A percentile compares a stretch with the other conserved stretches of the same genome.
phyloP scores from a whole-genome alignment of 2,888 invertebrate species.

The Spatulosminthurus flaviceps region DNA sequence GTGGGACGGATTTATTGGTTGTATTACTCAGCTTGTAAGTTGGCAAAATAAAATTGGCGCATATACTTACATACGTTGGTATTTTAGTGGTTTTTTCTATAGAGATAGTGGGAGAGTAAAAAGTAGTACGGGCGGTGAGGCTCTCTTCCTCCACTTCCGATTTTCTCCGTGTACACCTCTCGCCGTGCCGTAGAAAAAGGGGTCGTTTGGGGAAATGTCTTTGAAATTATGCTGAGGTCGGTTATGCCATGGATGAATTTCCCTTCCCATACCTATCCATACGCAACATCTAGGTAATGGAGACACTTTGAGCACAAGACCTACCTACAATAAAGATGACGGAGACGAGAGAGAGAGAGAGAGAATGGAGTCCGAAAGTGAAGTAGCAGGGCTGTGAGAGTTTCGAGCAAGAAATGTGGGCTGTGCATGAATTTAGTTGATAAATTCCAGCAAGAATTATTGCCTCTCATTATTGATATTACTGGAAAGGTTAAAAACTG shows the following conservation, averaged over 20 bases:
- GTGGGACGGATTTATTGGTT: conserved; percentile 36
- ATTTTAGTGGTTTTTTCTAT: background rate
- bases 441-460: conserved; percentile 42
- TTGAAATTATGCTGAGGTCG: conserved; percentile 32
- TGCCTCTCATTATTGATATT: conserved; percentile 29
- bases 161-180: no score
- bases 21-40: background rate
- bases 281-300: no score
- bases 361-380: background rate
- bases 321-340: no score
- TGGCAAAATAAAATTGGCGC: conserved; percentile 34
- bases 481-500: conserved; percentile 20
- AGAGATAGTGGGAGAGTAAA: no score
- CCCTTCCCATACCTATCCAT: background rate
- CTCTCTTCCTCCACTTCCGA: background rate
- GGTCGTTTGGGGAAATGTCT: background rate
- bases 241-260: conserved; percentile 33
- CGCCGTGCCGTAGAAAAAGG: no score
- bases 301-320: no score
- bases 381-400: background rate
- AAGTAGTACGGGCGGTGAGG: background rate
- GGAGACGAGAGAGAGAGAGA: no score
- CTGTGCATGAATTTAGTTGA: conserved; percentile 34
- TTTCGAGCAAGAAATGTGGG: background rate
- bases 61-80: background rate